Conservation (phyloP, 2,113 vertebrate species). For the Garra rufa region DNA sequence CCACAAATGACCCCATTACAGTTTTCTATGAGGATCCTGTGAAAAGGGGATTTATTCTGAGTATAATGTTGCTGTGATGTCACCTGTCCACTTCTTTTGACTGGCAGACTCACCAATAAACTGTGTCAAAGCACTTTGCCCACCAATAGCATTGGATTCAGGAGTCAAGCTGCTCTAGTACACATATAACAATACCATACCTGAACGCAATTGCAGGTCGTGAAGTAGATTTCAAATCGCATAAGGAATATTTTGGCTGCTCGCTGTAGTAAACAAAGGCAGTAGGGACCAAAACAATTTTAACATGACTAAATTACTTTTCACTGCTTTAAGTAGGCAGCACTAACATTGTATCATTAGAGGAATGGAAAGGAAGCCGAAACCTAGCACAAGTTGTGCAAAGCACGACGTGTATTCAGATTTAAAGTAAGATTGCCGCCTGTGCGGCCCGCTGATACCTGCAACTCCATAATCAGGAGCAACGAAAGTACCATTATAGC, state of each 20-base stretch:
- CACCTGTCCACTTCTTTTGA: neutral
- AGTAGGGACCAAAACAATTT: neutral
- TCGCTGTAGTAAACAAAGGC: neutral
- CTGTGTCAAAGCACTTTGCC: neutral
- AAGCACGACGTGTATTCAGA: neutral
- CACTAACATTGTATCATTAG: neutral
- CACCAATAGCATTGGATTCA: neutral
- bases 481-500: neutral
- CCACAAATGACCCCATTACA: too few relatives aligned
- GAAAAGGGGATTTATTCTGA: neutral
- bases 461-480: neutral
- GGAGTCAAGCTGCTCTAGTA: neutral
- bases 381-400: neutral
- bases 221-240: neutral
- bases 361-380: conserved; percentile 23
- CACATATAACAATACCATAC: neutral
- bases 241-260: neutral
- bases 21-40: neutral
- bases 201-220: neutral
- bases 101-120: too few relatives aligned
- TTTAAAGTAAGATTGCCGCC: neutral
- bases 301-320: neutral
- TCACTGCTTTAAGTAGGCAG: neutral
- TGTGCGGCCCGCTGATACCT: neutral
- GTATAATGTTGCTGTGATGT: neutral